Base-by-base conservation (phyloP, 1,140 invertebrate species). In the Drosophila busckii region DNA sequence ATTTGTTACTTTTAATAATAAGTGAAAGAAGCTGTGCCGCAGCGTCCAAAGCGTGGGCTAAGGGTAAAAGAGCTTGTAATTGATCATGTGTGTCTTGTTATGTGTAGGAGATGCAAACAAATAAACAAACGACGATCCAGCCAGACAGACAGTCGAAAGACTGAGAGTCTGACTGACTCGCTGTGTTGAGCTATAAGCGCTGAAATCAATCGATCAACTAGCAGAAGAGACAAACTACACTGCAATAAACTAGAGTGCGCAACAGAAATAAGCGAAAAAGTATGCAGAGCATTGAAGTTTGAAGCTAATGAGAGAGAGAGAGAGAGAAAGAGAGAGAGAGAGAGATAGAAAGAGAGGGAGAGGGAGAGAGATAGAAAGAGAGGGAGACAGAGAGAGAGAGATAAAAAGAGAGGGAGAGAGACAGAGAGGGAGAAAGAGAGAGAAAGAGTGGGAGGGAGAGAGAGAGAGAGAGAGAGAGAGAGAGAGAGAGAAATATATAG, bases 1-100 rank as follows among this genome's bases (percentile, higher is more conserved):
- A 86, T 86, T 86, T 86, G 84, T 86, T 86, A 86, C 75, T 65
- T 84, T 86, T 85, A 70, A 82, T 82, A 84, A 80, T 85, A 76
- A 85, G 82, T 84, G 75, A 84, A 84, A 85, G 70, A 80, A 84
- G 65, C 76, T 82, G 73, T 56, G 73, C 46, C 53, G 49, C 44
- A n/a, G 32, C 38, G 37, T 45, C 45, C 26, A 29, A 34, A 32
- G 26, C 50, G 34, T 16, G 38, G 19, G 15, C 35, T 19, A 7
- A 20, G 4, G 4, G 23, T 17, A 17, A 19, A 13, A 26, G 62
- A 42, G 52, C 75, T 82, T 80, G 75, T 82, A 82, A 82, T 82
- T 82, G 75, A 82, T 82, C 75, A 82, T 82, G 76, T 82, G 75
- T 76, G 49, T 71, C 16, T 32, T 63, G 55, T 60, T 48, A 38